Conservation (phyloP, 2,888 invertebrate species). For the Temnothorax rugatulus region DNA sequence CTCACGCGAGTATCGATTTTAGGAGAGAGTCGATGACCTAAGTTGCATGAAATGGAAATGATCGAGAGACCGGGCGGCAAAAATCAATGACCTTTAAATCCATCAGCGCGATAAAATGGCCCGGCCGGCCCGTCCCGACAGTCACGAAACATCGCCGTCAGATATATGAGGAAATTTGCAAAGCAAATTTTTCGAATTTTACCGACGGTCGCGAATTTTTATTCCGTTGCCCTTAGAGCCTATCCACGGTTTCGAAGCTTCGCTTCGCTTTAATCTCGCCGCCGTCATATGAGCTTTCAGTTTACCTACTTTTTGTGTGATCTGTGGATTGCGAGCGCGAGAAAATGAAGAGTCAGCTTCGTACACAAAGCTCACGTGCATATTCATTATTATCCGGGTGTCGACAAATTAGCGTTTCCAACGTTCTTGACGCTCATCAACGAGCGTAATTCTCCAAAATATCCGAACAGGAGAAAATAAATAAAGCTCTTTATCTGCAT, state of each 20-base stretch:
- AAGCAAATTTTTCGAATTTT: conserved; percentile 72
- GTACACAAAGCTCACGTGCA: conserved; percentile 32
- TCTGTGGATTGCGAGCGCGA: conserved; percentile 3
- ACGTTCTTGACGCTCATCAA: conserved; percentile 10
- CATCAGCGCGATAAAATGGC: conserved; percentile 65
- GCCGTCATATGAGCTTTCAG: conserved; percentile 39
- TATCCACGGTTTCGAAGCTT: conserved; percentile 19
- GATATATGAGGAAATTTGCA: conserved; percentile 69
- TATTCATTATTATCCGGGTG: conserved; percentile 36
- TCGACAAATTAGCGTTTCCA: conserved; percentile 16
- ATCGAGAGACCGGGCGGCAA: conserved; percentile 50
- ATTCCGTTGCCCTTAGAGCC: conserved; percentile 34
- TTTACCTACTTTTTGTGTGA: conserved; percentile 37
- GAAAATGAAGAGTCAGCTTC: conserved; percentile 10
- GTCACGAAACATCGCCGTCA: conserved; percentile 28
- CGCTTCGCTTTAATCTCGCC: conserved; percentile 46
- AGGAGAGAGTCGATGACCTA: background rate
- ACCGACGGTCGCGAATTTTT: conserved; percentile 56
- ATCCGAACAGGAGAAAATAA: background rate
- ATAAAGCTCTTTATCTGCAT: background rate
- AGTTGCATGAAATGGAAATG: conserved; percentile 33
- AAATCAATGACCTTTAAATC: conserved; percentile 69
- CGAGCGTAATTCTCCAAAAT: background rate
- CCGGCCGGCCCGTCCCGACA: conserved; percentile 24
- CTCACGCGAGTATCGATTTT: background rate